phyloP scores from a whole-genome alignment of 2,888 invertebrate species.

The Lepas anatifera region DNA sequence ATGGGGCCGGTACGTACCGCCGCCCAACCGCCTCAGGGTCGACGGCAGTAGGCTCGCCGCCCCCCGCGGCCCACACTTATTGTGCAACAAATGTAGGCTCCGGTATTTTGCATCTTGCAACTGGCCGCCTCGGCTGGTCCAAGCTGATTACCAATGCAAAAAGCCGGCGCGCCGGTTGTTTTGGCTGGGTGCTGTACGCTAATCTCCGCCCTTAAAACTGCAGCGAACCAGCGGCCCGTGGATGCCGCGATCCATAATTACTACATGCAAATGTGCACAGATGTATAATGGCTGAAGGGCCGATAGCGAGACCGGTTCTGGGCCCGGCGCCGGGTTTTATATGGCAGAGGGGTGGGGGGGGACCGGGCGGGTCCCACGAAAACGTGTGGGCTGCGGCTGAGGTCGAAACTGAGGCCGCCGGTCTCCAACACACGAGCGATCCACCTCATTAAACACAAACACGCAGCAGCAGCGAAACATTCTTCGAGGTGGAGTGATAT shows the following conservation, averaged over 20 bases:
- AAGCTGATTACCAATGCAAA: constrained; percentile 3
- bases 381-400: too few relatives aligned
- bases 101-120: neutral
- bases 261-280: neutral
- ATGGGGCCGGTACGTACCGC: too few relatives aligned
- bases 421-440: too few relatives aligned
- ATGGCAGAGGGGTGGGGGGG: too few relatives aligned
- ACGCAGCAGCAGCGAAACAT: too few relatives aligned
- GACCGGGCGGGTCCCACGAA: too few relatives aligned
- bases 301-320: constrained; percentile 2
- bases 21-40: neutral
- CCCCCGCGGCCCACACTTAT: neutral
- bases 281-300: neutral
- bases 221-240: neutral
- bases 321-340: too few relatives aligned
- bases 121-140: neutral
- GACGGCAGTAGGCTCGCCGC: neutral
- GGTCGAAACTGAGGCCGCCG: too few relatives aligned
- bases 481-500: too few relatives aligned
- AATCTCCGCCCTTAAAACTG: constrained; percentile 8
- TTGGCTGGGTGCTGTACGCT: neutral
- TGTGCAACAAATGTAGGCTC: neutral
- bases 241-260: neutral
- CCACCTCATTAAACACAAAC: too few relatives aligned
- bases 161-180: neutral